Conservation (phyloP, 2,113 vertebrate species). For the Lethenteron camtschaticum region DNA sequence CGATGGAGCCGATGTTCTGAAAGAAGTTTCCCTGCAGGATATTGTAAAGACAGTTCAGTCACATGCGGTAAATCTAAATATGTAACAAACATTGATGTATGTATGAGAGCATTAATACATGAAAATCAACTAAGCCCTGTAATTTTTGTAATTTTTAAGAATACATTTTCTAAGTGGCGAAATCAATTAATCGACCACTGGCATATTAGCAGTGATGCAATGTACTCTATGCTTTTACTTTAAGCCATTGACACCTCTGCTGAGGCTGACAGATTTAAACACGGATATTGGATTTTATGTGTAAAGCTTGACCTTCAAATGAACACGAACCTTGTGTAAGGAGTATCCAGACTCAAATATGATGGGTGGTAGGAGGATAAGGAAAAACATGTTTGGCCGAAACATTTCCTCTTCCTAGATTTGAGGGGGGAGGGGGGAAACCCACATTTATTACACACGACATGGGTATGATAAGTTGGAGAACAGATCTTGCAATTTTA, state of each 20-base stretch:
- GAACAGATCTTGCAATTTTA: neutral
- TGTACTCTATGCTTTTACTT: no score
- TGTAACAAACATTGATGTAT: neutral
- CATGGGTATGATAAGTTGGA: neutral
- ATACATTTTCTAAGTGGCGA: no score
- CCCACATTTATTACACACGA: constrained; percentile 6
- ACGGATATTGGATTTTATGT: no score
- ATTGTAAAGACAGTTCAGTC: no score
- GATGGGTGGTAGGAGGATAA: constrained; percentile 80
- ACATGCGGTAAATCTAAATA: neutral
- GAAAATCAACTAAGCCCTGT: neutral
- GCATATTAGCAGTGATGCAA: no score
- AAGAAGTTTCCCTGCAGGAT: constrained; percentile 75
- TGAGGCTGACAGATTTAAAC: no score
- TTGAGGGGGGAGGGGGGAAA: constrained; percentile 9
- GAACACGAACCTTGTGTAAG: constrained; percentile 44
- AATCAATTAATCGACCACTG: no score
- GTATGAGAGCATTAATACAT: neutral
- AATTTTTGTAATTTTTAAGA: no score
- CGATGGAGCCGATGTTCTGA: constrained; percentile 95
- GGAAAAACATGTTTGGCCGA: constrained; percentile 97
- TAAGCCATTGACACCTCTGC: no score
- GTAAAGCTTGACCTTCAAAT: no score
- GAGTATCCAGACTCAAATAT: constrained; percentile 99
- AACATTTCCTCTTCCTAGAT: constrained; percentile 96